These are phyloP conservation scores for Ascaphus truei DNA, from an alignment of 2,113 vertebrate species.

Conservation along the genomic window DNA sequence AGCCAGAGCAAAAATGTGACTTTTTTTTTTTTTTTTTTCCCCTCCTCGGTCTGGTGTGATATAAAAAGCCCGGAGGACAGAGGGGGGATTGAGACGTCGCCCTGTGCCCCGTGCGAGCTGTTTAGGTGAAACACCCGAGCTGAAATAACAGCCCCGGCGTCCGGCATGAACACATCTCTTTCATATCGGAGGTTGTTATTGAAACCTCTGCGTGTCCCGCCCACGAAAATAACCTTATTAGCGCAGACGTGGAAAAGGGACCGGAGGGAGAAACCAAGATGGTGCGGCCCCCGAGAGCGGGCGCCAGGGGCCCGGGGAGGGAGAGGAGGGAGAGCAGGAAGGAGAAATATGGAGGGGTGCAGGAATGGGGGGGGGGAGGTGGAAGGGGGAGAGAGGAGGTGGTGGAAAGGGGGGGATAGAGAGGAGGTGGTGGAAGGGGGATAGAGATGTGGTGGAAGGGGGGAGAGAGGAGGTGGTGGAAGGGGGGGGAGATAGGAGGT, in stretches of 20 bases:
- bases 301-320: conserved; percentile 12
- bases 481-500: no score
- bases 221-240: conserved; percentile 15
- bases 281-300: background rate
- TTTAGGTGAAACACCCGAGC: conserved; percentile 32
- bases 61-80: conserved; percentile 32
- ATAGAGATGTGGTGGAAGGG: no score
- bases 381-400: background rate
- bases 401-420: background rate
- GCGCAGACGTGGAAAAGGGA: background rate
- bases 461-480: no score
- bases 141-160: conserved; percentile 33
- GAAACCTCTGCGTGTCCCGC: background rate
- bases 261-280: background rate
- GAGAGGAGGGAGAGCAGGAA: conserved; percentile 15
- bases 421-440: background rate
- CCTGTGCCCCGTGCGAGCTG: conserved; percentile 13
- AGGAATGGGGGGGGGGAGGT: background rate
- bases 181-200: conserved; percentile 31
- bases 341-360: conserved; percentile 21
- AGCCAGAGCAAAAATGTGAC: conserved; percentile 16
- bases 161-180: conserved; percentile 27
- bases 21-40: conserved; percentile 12
- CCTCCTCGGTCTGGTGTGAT: conserved; percentile 19
- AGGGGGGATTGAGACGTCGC: conserved; percentile 18